phyloP scores from a whole-genome alignment of 2,797 vertebrate species.

The Microchirus variegatus region DNA sequence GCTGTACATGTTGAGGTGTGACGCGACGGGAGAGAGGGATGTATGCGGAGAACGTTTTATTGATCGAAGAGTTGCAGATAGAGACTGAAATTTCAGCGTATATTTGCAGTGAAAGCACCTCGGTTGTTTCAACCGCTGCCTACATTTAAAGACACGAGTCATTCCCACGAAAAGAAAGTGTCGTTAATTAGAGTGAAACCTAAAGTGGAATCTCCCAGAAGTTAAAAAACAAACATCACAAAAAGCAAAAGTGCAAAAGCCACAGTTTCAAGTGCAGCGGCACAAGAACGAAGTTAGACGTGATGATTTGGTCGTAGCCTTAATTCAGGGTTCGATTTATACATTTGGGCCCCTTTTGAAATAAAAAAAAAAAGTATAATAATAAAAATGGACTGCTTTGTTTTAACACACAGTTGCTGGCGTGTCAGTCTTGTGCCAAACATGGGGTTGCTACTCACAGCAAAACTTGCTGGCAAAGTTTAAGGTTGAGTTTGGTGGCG shows the following conservation, averaged over 20 bases:
- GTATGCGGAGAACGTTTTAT: background rate
- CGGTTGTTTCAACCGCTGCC: slow-evolving; percentile 63
- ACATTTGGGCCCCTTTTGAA: slow-evolving; percentile 15
- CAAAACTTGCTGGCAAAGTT: slow-evolving; percentile 33
- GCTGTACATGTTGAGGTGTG: background rate
- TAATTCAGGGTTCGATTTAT: slow-evolving; percentile 61
- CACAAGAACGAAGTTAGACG: slow-evolving; percentile 46
- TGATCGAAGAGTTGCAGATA: background rate
- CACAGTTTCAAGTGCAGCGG: slow-evolving; percentile 51
- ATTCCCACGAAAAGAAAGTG: slow-evolving; percentile 36
- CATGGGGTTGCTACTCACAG: slow-evolving; percentile 49
- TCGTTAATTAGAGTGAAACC: slow-evolving; percentile 36
- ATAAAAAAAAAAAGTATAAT: too few relatives aligned
- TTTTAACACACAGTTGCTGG: slow-evolving; percentile 20
- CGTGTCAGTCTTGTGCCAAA: slow-evolving; percentile 62
- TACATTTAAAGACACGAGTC: slow-evolving; percentile 44
- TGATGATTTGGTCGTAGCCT: slow-evolving; percentile 68
- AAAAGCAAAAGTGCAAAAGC: slow-evolving; percentile 40
- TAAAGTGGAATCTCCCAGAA: slow-evolving; percentile 39
- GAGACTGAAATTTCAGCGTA: slow-evolving; percentile 76
- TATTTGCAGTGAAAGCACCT: slow-evolving; percentile 67
- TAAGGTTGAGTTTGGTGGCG: slow-evolving; percentile 17
- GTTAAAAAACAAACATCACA: slow-evolving; percentile 42
- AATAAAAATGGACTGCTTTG: slow-evolving; percentile 19
- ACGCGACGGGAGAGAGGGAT: background rate